Evolutionary conservation across 1,140 invertebrate species (phyloP).

Genomic region (Vollenhovia emeryi): DNA sequence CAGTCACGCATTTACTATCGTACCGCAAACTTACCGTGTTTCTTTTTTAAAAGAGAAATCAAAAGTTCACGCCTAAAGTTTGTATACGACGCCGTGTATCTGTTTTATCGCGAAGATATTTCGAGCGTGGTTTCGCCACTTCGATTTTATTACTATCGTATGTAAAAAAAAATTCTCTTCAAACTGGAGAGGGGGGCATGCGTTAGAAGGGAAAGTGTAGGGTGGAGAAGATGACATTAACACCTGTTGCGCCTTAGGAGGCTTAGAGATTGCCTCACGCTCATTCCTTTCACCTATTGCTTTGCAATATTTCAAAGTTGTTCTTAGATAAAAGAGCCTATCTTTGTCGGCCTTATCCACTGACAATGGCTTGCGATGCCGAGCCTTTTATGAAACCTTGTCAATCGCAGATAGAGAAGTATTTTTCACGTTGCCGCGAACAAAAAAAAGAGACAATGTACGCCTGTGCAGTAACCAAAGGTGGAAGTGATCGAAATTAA

Average conservation of each 20-base stretch:
- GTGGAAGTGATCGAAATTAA: background rate
- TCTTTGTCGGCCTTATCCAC: slow-evolving; percentile 72
- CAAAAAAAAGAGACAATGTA: background rate
- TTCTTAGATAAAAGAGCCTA: slow-evolving; percentile 64
- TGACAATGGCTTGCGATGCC: background rate
- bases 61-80: background rate
- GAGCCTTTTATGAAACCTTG: background rate
- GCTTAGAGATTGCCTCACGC: slow-evolving; percentile 26
- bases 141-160: background rate
- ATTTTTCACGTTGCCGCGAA: background rate
- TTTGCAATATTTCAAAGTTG: slow-evolving; percentile 67
- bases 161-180: background rate
- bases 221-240: slow-evolving; percentile 42
- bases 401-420: background rate
- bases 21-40: background rate
- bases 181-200: background rate
- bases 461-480: background rate
- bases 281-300: slow-evolving; percentile 62
- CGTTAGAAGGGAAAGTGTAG: background rate
- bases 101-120: background rate
- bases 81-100: background rate
- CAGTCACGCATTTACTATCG: background rate
- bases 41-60: background rate
- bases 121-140: background rate
- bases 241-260: slow-evolving; percentile 38